phyloP scores from a whole-genome alignment of 2,888 invertebrate genomes.

The Euclidia mi region DNA sequence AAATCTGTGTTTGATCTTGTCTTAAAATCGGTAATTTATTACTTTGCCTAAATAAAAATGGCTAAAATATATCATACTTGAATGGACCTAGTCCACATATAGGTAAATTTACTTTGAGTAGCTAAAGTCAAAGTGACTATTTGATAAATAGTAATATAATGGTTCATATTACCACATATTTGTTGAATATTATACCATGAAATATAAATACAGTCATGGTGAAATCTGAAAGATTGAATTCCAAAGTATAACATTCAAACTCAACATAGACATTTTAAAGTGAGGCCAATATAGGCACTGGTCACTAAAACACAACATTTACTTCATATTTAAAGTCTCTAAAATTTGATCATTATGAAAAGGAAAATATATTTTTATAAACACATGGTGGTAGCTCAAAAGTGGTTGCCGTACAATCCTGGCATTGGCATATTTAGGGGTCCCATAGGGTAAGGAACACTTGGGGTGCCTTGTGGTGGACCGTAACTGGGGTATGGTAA shows the following conservation, averaged over 20 bases:
- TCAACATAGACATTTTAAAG: constrained; percentile 34
- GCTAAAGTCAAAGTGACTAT: neutral
- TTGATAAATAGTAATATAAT: constrained; percentile 2
- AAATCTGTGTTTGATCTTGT: too few relatives aligned
- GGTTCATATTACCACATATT: neutral
- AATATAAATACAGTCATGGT: too few relatives aligned
- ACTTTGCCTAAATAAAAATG: too few relatives aligned
- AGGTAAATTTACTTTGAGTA: neutral
- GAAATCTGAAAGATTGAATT: neutral
- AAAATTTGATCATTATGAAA: constrained; percentile 37
- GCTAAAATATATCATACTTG: too few relatives aligned
- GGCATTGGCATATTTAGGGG: constrained; percentile 95
- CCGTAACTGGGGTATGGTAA: constrained; percentile 83
- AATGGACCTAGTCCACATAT: neutral
- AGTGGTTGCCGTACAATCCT: constrained; percentile 86
- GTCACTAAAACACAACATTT: constrained; percentile 45
- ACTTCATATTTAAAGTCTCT: constrained; percentile 41
- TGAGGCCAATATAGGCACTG: constrained; percentile 29
- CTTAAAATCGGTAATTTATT: too few relatives aligned
- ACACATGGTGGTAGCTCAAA: constrained; percentile 59
- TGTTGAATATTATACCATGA: neutral
- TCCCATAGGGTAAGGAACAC: constrained; percentile 93
- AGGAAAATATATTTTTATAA: constrained; percentile 43
- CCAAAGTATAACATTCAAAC: constrained; percentile 5
- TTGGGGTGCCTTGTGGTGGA: constrained; percentile 88